Base-by-base conservation (phyloP, 2,113 vertebrate species). In the Bagarius yarrelli region DNA sequence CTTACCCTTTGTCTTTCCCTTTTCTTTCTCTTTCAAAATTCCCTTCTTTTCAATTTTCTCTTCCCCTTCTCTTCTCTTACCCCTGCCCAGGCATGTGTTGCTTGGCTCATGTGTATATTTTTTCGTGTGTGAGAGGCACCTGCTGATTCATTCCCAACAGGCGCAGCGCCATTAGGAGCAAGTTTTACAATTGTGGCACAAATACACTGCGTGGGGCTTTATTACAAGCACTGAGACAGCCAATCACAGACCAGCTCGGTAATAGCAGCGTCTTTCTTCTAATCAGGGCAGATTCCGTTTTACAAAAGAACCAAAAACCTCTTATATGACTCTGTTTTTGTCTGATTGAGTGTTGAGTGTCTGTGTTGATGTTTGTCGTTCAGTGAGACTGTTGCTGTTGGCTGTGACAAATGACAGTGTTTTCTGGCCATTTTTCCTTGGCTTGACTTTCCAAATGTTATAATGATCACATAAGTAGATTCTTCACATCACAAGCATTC, bases 101-200 rank as follows among this genome's bases (percentile, higher is more conserved):
- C 85, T 87, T 12, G 47, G 59, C 80, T 75, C 60, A 76, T 67
- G 61, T 76, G 61, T 76, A 50, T 88, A 80, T 74, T 72, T 79
- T 57, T 63, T 34, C 55, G 64, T 89, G 70, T 59, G 27, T 55
- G 86, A 87, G 85, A 89, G 66, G 84, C 83, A 87, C 87, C 85
- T 85, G 89, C 88, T 93, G 91, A 92, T 92, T 92, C 89, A 88
- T 85, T 88, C 83, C 91, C 87, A 76, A 85, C 81, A 82, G 81
- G 27, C 73, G 78, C 81, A 56, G 64, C 59, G 52, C 76, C 76
- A 81, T 85, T 83, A 78, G 81, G 66, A 14, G 73, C 59, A 67
- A 19, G 52, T 55, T 60, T 73, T 53, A 77, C 66, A n/a, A 71
- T 61, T 67, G 72, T 76, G 64, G 81, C 71, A 81, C 74, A 81